These are phyloP conservation scores for Agrochola lychnidis DNA, from an alignment of 2,888 invertebrate genomes.

Conservation along the genomic window DNA sequence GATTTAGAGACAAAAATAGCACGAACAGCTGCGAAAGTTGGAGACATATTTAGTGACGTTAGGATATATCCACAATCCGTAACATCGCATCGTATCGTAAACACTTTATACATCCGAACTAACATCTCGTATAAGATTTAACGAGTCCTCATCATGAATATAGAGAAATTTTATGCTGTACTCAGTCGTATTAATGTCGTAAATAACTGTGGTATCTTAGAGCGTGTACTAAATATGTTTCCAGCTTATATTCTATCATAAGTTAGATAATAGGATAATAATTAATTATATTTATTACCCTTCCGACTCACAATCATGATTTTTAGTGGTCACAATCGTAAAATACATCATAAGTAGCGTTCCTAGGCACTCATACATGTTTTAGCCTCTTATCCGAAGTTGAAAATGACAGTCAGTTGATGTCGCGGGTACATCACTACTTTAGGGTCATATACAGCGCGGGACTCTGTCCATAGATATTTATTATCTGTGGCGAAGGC, in stretches of 20 bases:
- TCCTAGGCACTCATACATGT: conserved; percentile 88
- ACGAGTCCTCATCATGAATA: conserved; percentile 46
- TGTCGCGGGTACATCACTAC: conserved; percentile 77
- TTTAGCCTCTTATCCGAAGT: conserved; percentile 82
- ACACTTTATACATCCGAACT: conserved; percentile 41
- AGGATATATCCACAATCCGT: conserved; percentile 46
- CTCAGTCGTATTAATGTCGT: conserved; percentile 35
- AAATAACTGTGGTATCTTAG: conserved; percentile 22
- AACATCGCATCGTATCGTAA: conserved; percentile 37
- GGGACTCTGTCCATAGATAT: conserved; percentile 68
- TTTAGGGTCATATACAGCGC: conserved; percentile 67
- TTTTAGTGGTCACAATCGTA: conserved; percentile 86
- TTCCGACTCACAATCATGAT: conserved; percentile 89
- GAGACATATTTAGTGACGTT: conserved; percentile 59
- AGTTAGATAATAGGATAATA: conserved; percentile 82
- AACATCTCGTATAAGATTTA: conserved; percentile 45
- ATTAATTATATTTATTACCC: conserved; percentile 84
- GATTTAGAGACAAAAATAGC: conserved; percentile 84
- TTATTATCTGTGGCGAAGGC: conserved; percentile 59
- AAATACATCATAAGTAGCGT: conserved; percentile 89
- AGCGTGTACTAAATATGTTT: conserved; percentile 61
- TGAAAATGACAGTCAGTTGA: conserved; percentile 79
- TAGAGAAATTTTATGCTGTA: conserved; percentile 36
- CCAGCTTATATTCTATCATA: conserved; percentile 75
- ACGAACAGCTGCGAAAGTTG: conserved; percentile 78